phyloP scores from a whole-genome alignment of 2,113 vertebrate species.

The Pygoscelis adeliae region DNA sequence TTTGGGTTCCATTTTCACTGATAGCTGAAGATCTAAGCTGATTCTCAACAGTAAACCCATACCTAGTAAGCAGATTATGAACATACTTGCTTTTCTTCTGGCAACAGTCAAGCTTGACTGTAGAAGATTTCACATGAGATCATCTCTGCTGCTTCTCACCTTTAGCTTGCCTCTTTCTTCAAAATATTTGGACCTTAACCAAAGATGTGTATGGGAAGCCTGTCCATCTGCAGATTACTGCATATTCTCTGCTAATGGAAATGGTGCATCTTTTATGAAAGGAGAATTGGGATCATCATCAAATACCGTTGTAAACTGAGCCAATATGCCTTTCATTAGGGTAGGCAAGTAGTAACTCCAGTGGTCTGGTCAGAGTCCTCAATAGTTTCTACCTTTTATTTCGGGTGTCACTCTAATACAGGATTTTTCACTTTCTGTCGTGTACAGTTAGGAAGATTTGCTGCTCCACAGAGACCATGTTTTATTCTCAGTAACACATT shows the following conservation, averaged over 20 bases:
- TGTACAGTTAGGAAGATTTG: background rate
- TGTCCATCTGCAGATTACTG: background rate
- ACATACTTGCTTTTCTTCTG: background rate
- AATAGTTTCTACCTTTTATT: background rate
- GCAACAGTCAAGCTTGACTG: background rate
- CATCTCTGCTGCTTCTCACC: background rate
- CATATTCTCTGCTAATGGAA: background rate
- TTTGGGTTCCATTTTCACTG: background rate
- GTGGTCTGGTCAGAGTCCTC: background rate
- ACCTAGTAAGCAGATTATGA: background rate
- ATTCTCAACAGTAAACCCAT: background rate
- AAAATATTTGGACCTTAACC: background rate
- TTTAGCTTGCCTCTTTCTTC: background rate
- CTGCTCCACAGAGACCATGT: background rate
- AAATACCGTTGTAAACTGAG: background rate
- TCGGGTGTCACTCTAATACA: background rate
- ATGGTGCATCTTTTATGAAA: background rate
- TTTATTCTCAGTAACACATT: background rate
- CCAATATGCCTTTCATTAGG: background rate
- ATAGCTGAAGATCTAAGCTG: background rate
- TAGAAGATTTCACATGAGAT: background rate
- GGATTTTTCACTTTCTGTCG: background rate
- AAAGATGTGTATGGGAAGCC: background rate
- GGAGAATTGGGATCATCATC: background rate
- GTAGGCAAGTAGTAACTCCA: background rate